A percentile compares a stretch with the other conserved stretches of the same genome.
Conservation (phyloP, 92 coral and sea anemone genomes). For the Porites evermanni region DNA sequence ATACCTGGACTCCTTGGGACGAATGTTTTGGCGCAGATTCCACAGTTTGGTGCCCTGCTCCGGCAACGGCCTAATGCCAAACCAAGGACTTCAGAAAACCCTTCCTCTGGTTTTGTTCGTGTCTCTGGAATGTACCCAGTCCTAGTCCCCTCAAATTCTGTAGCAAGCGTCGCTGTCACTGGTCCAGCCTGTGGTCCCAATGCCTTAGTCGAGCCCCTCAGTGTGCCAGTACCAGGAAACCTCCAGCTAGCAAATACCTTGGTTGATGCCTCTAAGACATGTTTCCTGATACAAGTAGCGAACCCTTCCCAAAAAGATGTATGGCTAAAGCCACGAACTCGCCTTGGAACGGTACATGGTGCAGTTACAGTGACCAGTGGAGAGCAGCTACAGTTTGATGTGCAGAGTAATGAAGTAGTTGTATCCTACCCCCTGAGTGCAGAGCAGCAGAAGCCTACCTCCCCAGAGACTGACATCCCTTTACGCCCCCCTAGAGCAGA, state of each 20-base stretch:
- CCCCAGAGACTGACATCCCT: slow-evolving; percentile 28
- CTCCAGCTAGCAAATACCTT: slow-evolving; percentile 69
- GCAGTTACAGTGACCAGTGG: slow-evolving; percentile 44
- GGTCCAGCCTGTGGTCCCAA: slow-evolving; percentile 66
- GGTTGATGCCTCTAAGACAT: slow-evolving; percentile 63
- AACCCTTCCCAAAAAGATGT: slow-evolving; percentile 55
- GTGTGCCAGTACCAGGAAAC: slow-evolving; percentile 57
- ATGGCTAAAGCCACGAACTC: slow-evolving; percentile 66
- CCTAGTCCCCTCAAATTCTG: slow-evolving; percentile 1
- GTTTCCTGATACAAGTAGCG: slow-evolving; percentile 38
- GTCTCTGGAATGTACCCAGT: too few relatives aligned
- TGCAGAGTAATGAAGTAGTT: slow-evolving; percentile 43
- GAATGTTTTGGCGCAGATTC: too few relatives aligned
- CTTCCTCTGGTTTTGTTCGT: too few relatives aligned
- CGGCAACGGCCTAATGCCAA: too few relatives aligned
- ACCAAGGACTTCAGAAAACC: too few relatives aligned
- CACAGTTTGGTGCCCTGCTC: too few relatives aligned
- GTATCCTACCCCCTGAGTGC: slow-evolving; percentile 65
- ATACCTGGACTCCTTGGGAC: slow-evolving; percentile 26
- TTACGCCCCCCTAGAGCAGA: background rate
- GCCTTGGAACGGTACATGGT: slow-evolving; percentile 51
- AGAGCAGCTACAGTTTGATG: slow-evolving; percentile 52
- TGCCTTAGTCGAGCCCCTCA: slow-evolving; percentile 63
- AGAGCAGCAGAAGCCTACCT: slow-evolving; percentile 45
- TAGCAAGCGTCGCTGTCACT: slow-evolving; percentile 37